Conservation (phyloP, 2,888 invertebrate species). For the Drosophila barbarae region DNA sequence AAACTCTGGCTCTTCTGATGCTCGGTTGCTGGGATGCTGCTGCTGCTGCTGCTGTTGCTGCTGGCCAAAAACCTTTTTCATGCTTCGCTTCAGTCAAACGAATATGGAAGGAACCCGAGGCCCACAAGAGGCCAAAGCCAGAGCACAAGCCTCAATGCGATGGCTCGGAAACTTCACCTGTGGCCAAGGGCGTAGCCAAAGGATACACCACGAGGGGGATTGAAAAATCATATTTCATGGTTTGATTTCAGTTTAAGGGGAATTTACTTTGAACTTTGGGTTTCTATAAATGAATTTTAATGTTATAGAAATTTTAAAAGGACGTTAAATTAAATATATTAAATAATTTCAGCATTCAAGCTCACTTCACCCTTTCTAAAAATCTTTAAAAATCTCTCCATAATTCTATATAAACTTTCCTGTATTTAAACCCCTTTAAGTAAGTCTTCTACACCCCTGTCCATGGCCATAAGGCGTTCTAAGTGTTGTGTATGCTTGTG, state of each 20-base stretch:
- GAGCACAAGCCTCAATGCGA: constrained; percentile 49
- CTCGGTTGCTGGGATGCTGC: not conserved
- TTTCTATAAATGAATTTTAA: not conserved
- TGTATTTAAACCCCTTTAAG: not conserved
- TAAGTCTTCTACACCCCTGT: constrained; percentile 1
- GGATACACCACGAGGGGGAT: not conserved
- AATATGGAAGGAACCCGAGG: constrained; percentile 27
- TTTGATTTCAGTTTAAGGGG: not conserved
- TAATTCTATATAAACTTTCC: not conserved
- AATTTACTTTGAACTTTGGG: not conserved
- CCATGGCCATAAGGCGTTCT: constrained; percentile 8
- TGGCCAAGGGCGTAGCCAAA: constrained; percentile 1
- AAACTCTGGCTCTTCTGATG: constrained; percentile 12
- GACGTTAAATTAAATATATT: not conserved
- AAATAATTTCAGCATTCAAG: no score
- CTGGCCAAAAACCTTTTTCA: constrained; percentile 69
- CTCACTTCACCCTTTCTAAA: not conserved
- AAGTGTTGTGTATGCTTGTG: not conserved
- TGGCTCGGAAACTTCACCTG: constrained; percentile 56
- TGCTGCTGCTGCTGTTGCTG: constrained; percentile 2
- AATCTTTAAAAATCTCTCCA: not conserved
- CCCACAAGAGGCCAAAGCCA: constrained; percentile 37
- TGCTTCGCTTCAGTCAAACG: constrained; percentile 55
- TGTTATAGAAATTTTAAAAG: not conserved
- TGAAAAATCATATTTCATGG: not conserved